Evolutionary conservation across 2,888 invertebrate species (phyloP), one percentile per base, ranked within the genome.

Genomic region (Gymnocheta viridis): DNA sequence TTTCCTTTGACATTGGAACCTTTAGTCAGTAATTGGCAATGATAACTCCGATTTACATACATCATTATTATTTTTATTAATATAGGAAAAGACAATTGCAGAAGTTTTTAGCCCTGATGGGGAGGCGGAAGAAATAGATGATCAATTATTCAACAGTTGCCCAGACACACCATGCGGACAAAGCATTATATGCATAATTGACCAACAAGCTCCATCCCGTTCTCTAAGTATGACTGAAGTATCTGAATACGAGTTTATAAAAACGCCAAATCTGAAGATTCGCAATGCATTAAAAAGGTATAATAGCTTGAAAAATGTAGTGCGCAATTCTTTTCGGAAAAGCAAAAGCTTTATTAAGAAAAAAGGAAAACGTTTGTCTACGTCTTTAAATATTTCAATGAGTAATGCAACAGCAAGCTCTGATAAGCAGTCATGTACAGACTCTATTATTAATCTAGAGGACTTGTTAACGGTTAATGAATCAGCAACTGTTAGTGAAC

Each of bases 241-340:
- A 9, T 54, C 62, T 64, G 6, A 62, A 17, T 58, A 58, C 19
- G 51, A 67, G n/a, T 29, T n/a, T 4, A 22, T 10, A 10, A 49
- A 49, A 29, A 76, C 35, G 24, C 17, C 49, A 7, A 72, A 29
- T 19, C 9, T 19, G 38, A 51, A 44, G 12, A 41, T 47, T 4
- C 32, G 24, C 10, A 66, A 51, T 32, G 12, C 24, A n/a, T 49
- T 88, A 62, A 87, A 88, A 12, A 88, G 87, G 14, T 92, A 89
- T 77, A 88, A 88, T 22, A 86, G 88, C 29, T 86, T 92, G 0
- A 91, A 90, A 86, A 87, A 89, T 62, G 90, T 89, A 41, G 66
- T 92, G 44, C 89, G 90, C 0, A 90, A 90, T 22, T 92, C 92
- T 0, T 89, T 91, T 82, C 89, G 90, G 60, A 90, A 88, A 81